phyloP scores from a whole-genome alignment of 2,113 vertebrate genomes.

The Ceuthmochares aereus region DNA sequence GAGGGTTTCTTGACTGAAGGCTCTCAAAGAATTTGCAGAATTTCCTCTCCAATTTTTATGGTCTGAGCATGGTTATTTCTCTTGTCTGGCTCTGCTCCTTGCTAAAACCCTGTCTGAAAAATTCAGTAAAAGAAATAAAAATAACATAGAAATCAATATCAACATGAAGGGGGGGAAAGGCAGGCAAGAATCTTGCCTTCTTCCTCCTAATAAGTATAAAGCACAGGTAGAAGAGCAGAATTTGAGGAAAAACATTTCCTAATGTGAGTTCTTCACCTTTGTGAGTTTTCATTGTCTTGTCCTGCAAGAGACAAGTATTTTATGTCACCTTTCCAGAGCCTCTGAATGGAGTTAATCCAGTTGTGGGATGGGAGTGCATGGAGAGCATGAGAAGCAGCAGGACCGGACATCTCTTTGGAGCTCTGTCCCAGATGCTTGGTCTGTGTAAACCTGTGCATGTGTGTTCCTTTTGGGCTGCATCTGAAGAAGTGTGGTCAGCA shows the following conservation, averaged over 20 bases:
- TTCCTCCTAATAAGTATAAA: neutral
- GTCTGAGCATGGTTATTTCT: neutral
- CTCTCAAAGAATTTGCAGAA: slow-evolving; percentile 40
- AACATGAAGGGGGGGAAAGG: accelerated
- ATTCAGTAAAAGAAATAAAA: neutral
- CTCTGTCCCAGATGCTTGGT: neutral
- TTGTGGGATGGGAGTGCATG: neutral
- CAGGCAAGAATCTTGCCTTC: neutral
- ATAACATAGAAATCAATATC: neutral
- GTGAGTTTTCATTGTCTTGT: neutral
- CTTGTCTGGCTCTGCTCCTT: neutral
- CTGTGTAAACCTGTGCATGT: neutral
- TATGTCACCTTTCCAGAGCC: neutral
- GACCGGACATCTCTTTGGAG: neutral
- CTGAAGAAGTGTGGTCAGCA: too few species aligned
- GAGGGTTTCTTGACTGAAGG: neutral
- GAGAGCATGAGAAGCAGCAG: neutral
- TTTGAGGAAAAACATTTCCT: neutral
- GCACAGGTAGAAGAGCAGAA: neutral
- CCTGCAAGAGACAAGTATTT: neutral
- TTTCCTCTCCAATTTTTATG: neutral
- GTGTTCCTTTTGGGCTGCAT: neutral
- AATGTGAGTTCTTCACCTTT: neutral
- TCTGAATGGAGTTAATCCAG: neutral
- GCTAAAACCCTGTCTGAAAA: neutral